A percentile compares a stretch with the other conserved stretches of the same genome.
phyloP scores from a whole-genome alignment of 2,888 invertebrate species.

The Pachycephus smyrnensis region DNA sequence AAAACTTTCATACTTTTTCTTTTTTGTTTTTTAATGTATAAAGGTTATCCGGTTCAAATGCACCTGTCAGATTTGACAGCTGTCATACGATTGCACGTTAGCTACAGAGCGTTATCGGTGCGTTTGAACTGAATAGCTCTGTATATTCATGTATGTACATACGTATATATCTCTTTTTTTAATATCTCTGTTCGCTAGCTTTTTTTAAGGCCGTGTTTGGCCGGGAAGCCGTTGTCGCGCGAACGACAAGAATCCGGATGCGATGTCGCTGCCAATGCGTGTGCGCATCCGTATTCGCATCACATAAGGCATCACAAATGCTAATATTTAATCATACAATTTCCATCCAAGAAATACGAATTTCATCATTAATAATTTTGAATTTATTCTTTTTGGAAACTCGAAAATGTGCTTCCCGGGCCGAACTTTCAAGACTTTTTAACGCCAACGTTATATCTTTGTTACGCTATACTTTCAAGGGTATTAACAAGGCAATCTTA shows the following conservation, averaged over 20 bases:
- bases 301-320: neutral
- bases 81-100: neutral
- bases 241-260: neutral
- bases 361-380: neutral
- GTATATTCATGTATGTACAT: constrained; percentile 5
- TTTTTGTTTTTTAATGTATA: neutral
- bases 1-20: neutral
- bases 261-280: neutral
- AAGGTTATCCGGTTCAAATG: neutral
- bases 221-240: neutral
- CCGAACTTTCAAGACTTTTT: neutral
- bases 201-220: neutral
- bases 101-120: neutral
- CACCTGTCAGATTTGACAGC: neutral
- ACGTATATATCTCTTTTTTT: constrained; percentile 1
- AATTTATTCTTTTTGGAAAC: neutral
- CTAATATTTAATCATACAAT: neutral
- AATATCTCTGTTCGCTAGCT: neutral
- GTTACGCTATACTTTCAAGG: neutral
- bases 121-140: neutral
- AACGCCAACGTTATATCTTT: neutral
- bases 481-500: neutral
- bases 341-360: neutral
- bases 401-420: neutral
- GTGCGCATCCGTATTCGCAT: neutral